Evolutionary conservation across 2,797 vertebrate species (phyloP).

Genomic region (Microtus californicus): DNA sequence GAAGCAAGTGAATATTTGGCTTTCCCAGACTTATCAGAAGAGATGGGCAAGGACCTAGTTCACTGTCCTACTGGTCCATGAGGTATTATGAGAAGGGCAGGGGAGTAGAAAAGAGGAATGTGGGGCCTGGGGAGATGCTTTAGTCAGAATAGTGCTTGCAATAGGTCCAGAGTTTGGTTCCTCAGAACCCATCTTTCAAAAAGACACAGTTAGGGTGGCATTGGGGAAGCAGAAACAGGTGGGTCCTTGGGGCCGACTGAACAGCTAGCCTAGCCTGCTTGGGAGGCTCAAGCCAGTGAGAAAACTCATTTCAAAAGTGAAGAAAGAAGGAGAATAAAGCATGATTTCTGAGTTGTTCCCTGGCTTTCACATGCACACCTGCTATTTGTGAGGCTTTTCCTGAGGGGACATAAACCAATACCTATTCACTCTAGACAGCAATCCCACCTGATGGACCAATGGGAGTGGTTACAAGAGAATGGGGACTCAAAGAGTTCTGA

Average conservation of each 20-base stretch:
- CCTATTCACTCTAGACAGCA: not conserved
- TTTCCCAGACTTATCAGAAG: not conserved
- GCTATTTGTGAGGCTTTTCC: not conserved
- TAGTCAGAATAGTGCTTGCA: not conserved
- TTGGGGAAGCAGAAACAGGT: not conserved
- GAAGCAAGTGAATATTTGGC: not conserved
- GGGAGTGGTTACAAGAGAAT: not conserved
- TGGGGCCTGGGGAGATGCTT: no score
- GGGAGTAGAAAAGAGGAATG: not conserved
- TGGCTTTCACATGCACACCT: not conserved
- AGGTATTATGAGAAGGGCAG: not conserved
- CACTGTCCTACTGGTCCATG: not conserved
- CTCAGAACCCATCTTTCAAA: not conserved
- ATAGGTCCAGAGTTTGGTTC: not conserved
- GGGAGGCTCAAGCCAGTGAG: not conserved
- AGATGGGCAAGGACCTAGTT: not conserved
- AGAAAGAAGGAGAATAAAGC: not conserved
- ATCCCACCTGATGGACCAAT: not conserved
- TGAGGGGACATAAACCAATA: no score
- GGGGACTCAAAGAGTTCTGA: no score
- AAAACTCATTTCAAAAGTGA: not conserved
- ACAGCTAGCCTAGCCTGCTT: no score
- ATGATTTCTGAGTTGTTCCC: not conserved
- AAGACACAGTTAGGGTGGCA: not conserved
- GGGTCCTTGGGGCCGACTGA: not conserved